These are phyloP conservation scores for Petrolisthes cinctipes DNA, from an alignment of 2,888 invertebrate species.

Conservation along the genomic window DNA sequence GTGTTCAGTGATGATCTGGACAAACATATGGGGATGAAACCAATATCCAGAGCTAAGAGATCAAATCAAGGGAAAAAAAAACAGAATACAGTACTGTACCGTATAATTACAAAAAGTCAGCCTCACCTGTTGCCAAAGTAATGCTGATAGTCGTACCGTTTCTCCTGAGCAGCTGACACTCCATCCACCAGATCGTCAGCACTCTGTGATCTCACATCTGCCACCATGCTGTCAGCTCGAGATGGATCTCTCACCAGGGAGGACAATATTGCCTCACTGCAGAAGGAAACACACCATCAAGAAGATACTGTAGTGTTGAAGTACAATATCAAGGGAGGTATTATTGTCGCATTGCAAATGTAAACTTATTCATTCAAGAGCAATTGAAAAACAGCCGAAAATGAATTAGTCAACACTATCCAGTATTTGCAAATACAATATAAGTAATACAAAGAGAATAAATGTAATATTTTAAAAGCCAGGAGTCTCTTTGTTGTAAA, in stretches of 20 bases:
- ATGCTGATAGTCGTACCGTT: slow-evolving; percentile 69
- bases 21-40: no score
- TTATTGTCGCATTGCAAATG: not conserved
- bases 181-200: slow-evolving; percentile 76
- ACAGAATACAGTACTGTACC: not conserved
- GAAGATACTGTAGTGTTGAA: not conserved
- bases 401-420: not conserved
- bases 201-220: slow-evolving; percentile 77
- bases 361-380: not conserved
- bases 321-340: not conserved
- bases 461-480: no score
- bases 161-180: slow-evolving; percentile 74
- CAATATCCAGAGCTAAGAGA: no score
- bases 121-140: slow-evolving; percentile 68
- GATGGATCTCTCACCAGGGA: slow-evolving; percentile 55
- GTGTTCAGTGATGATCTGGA: no score
- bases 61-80: no score
- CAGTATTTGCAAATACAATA: no score
- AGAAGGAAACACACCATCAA: not conserved
- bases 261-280: slow-evolving; percentile 62
- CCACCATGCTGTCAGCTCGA: slow-evolving; percentile 72
- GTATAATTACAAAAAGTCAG: not conserved
- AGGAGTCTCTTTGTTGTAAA: no score
- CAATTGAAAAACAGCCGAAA: not conserved
- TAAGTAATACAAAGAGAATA: no score